phyloP scores from a whole-genome alignment of 1,140 invertebrate genomes.

The Tetramorium alpestre region DNA sequence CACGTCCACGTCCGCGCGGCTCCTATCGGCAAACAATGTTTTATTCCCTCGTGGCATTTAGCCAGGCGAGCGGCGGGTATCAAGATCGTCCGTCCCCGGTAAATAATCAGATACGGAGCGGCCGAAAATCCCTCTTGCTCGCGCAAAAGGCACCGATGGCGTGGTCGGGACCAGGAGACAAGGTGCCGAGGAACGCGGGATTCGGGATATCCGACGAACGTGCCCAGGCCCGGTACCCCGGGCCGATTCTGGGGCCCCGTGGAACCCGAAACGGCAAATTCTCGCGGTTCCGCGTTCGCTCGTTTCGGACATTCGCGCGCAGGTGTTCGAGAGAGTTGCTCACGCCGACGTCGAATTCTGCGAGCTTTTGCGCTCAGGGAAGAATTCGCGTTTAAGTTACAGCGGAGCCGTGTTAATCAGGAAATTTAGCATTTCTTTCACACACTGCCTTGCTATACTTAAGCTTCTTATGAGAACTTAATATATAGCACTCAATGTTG shows the following conservation, averaged over 20 bases:
- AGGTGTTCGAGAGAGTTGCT: constrained; percentile 25
- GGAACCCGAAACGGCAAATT: constrained; percentile 20
- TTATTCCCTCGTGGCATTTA: constrained; percentile 74
- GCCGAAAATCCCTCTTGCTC: constrained; percentile 65
- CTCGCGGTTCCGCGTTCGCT: constrained; percentile 37
- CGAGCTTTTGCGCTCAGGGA: not conserved
- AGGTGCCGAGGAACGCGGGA: constrained; percentile 18
- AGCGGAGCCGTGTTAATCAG: not conserved
- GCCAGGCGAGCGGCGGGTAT: constrained; percentile 66
- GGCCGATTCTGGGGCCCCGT: not conserved
- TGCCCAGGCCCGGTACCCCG: not conserved
- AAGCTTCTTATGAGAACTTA: not conserved
- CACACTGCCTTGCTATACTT: not conserved
- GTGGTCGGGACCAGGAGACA: constrained; percentile 13
- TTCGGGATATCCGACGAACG: constrained; percentile 13
- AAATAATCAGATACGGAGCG: constrained; percentile 74
- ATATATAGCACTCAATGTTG: too few relatives aligned
- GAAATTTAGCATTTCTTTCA: not conserved
- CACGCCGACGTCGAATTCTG: not conserved
- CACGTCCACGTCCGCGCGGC: constrained; percentile 38
- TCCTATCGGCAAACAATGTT: constrained; percentile 73
- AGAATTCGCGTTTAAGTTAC: constrained; percentile 14
- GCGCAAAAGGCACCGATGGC: constrained; percentile 63
- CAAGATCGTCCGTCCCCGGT: constrained; percentile 75
- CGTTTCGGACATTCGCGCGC: not conserved